These are phyloP conservation scores for Tanypteryx hageni DNA, from an alignment of 2,888 invertebrate species.

Conservation along the genomic window DNA sequence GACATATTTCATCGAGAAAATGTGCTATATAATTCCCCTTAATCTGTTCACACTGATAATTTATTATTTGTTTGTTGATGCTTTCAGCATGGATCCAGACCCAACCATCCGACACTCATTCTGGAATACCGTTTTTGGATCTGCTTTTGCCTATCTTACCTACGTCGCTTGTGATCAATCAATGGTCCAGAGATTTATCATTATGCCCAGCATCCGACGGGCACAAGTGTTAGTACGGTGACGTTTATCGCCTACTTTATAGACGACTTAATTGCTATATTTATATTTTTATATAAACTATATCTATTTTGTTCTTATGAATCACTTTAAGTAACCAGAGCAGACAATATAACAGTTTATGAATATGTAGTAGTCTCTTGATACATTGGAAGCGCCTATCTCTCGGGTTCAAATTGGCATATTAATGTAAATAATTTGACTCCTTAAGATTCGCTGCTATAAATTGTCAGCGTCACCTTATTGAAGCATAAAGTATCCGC, in stretches of 20 bases:
- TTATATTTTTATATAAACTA: too few species aligned
- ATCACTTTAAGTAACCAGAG: too few species aligned
- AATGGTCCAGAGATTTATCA: conserved; percentile 47
- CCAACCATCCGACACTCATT: conserved; percentile 34
- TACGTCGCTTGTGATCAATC: conserved; percentile 26
- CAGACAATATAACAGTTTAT: too few species aligned
- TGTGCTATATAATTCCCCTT: background rate
- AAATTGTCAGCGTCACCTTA: too few species aligned
- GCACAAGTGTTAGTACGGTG: conserved; percentile 67
- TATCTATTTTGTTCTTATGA: too few species aligned
- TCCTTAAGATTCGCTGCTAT: background rate
- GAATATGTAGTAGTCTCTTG: too few species aligned
- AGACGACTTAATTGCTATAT: too few species aligned
- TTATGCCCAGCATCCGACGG: conserved; percentile 10
- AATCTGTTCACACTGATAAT: background rate
- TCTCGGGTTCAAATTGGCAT: too few species aligned
- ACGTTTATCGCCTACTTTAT: too few species aligned
- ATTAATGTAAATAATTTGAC: background rate
- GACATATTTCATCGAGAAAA: too few species aligned
- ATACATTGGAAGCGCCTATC: too few species aligned
- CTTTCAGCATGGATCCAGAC: conserved; percentile 48
- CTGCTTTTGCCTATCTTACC: background rate
- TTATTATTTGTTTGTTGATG: background rate
- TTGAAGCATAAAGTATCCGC: too few species aligned
- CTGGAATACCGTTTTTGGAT: conserved; percentile 25